Evolutionary conservation across 2,888 invertebrate species (phyloP).

Genomic region (Rhagonycha fulva): DNA sequence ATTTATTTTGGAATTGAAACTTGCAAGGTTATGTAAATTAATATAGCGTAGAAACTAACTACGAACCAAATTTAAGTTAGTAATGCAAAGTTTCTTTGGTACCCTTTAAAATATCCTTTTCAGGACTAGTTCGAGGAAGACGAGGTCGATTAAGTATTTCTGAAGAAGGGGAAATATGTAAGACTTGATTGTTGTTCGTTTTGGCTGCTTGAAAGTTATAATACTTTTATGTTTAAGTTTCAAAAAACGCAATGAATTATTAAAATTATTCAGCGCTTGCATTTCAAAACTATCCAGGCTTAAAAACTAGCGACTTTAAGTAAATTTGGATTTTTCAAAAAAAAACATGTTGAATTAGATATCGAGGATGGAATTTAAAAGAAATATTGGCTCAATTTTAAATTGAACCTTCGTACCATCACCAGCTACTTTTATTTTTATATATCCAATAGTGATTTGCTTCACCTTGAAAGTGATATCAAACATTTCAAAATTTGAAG

Average conservation of each 20-base stretch:
- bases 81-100: constrained; percentile 7
- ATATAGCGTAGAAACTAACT: not conserved
- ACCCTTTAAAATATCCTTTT: constrained; percentile 34
- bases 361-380: no score
- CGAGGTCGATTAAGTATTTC: constrained; percentile 68
- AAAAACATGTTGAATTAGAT: no score
- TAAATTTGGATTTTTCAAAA: no score
- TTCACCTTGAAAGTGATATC: no score
- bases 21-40: not conserved
- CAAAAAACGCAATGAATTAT: not conserved
- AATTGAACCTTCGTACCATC: no score
- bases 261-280: not conserved
- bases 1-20: not conserved
- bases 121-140: constrained; percentile 59
- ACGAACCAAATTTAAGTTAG: not conserved
- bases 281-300: not conserved
- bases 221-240: not conserved
- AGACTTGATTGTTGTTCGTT: constrained; percentile 48
- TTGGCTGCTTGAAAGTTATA: not conserved
- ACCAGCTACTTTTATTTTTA: no score
- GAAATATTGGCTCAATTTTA: no score
- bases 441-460: no score
- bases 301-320: no score
- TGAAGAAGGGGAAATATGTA: constrained; percentile 76
- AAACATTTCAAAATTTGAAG: no score